phyloP scores from a whole-genome alignment of 2,113 vertebrate species.

The Megaceryle maxima region DNA sequence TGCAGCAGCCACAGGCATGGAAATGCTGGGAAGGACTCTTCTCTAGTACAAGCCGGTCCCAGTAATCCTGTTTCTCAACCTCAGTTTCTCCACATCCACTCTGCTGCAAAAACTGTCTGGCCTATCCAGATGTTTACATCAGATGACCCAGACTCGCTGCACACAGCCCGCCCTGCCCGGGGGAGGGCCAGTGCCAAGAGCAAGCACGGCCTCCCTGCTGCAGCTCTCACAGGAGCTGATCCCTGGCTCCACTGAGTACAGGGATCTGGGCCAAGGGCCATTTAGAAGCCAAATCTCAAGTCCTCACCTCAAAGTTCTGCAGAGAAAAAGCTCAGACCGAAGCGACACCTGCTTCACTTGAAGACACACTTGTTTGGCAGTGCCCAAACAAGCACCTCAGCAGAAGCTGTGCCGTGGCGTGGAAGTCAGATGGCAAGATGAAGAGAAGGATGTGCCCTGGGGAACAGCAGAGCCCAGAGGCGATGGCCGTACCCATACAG shows the following conservation, averaged over 20 bases:
- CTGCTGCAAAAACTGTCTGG: accelerated
- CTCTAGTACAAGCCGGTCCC: not conserved
- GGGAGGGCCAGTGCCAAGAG: not conserved
- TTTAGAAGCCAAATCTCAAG: not conserved
- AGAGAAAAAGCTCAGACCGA: not conserved
- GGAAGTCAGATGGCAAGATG: not conserved
- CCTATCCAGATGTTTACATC: not conserved
- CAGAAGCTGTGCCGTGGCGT: accelerated
- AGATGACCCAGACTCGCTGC: accelerated
- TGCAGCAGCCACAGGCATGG: accelerated
- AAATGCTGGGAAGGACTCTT: not conserved
- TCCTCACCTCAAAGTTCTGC: accelerated
- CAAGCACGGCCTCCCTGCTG: not conserved
- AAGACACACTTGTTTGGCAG: not conserved
- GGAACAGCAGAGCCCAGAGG: not conserved
- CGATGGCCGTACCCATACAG: accelerated
- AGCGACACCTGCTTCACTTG: not conserved
- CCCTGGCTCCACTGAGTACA: not conserved
- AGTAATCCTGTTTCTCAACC: not conserved
- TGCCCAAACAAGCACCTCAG: not conserved
- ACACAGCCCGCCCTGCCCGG: not conserved
- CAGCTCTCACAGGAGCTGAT: not conserved
- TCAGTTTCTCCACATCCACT: not conserved
- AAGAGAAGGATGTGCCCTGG: not conserved
- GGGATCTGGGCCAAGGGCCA: not conserved